Evolutionary conservation across 1,140 invertebrate genomes (phyloP), one percentile per base, ranked within the genome.

Genomic region (Panonychus citri): DNA sequence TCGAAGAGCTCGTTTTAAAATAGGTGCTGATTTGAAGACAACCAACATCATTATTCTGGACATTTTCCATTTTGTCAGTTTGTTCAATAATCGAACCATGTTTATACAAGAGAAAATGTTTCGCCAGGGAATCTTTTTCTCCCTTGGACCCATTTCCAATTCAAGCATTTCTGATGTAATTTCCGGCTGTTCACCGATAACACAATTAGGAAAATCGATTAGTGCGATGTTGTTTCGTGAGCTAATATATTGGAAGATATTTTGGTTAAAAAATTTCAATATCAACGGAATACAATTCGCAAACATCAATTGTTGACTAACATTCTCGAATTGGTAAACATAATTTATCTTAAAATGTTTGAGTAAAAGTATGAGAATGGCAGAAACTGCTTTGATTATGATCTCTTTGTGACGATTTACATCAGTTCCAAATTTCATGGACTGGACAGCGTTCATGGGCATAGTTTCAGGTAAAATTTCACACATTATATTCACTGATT

Each of bases 261-360:
- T 95, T 69, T 98, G 94, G 73, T 98, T 98, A 66, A 99, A 89
- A 74, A 99, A 98, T 68, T 99, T 99, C 15, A 99, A 73, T 25
- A 99, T 85, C 24, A 99, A 72, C 7, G 95, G 94, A 68, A 99
- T 95, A 68, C 94, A 98, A 70, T 99, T 99, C 56, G 94, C 93
- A 76, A 98, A 96, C 15, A 98, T 91, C 53, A 98, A 74, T 73
- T 98, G 93, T 69, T 98, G 93, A 3, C 88, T 90, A 80, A 97
- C 91, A 67, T 94, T 97, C 72, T 99, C 95, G 75, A 97, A 99
- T 71, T 97, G 88, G 70, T 97, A 98, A 15, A 97, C 77, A 70
- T 99, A 94, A 73, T 96, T 98, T n/a, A 97, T 74, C 74, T 98
- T 97, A 62, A 98, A 91, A 72, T 97, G 93, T 70, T 99, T 99